Evolutionary conservation across 1,140 invertebrate species (phyloP).

Genomic region (Drosophila paulistorum): DNA sequence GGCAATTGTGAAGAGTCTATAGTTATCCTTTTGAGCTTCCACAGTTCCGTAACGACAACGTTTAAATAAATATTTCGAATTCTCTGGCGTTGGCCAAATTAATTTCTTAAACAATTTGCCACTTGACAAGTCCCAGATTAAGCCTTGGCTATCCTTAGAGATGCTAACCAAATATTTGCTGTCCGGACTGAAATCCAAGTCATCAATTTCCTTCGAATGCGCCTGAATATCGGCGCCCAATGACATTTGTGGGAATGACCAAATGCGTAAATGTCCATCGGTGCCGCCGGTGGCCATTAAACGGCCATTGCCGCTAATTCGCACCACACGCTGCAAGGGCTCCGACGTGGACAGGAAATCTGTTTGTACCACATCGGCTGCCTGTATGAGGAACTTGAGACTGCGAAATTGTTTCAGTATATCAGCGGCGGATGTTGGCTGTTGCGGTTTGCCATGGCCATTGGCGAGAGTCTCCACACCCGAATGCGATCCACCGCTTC

Average conservation of each 20-base stretch:
- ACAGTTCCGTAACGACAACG: slow-evolving; percentile 90
- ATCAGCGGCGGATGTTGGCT: slow-evolving; percentile 75
- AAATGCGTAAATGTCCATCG: slow-evolving; percentile 93
- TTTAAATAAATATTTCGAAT: slow-evolving; percentile 92
- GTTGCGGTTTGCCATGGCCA: slow-evolving; percentile 37
- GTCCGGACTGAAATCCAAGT: slow-evolving; percentile 93
- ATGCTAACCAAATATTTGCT: slow-evolving; percentile 91
- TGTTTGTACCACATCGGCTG: slow-evolving; percentile 91
- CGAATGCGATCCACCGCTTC: slow-evolving; percentile 36
- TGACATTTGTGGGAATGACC: slow-evolving; percentile 93
- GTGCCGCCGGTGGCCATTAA: slow-evolving; percentile 95
- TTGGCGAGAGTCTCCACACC: slow-evolving; percentile 69
- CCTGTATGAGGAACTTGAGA: slow-evolving; percentile 89
- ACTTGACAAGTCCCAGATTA: slow-evolving; percentile 89
- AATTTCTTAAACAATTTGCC: slow-evolving; percentile 85
- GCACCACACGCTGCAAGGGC: slow-evolving; percentile 93
- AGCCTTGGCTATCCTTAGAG: slow-evolving; percentile 92
- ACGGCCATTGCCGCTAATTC: slow-evolving; percentile 89
- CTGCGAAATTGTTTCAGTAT: slow-evolving; percentile 85
- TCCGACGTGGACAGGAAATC: slow-evolving; percentile 88
- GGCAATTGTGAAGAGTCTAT: slow-evolving; percentile 91
- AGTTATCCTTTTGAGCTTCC: slow-evolving; percentile 86
- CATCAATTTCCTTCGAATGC: slow-evolving; percentile 94
- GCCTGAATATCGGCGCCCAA: slow-evolving; percentile 88
- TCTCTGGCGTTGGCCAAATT: slow-evolving; percentile 88